Evolutionary conservation across 2,113 vertebrate species (phyloP).

Genomic region (Syrrhaptes paradoxus): DNA sequence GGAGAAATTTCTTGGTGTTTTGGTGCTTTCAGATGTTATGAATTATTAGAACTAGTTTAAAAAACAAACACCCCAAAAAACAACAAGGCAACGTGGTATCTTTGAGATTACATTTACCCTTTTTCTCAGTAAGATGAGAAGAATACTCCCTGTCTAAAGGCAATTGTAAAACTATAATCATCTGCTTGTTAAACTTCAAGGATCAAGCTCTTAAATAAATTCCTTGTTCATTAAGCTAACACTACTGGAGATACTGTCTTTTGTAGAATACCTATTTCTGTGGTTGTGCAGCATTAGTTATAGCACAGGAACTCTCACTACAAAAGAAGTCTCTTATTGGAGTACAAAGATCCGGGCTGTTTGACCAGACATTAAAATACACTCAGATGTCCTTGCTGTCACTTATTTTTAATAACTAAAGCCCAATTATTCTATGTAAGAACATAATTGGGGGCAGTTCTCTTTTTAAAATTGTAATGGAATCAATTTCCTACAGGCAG

Average conservation of each 20-base stretch:
- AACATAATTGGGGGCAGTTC: not conserved
- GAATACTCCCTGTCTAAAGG: not conserved
- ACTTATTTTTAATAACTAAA: not conserved
- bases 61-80: not conserved
- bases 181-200: not conserved
- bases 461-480: not conserved
- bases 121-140: not conserved
- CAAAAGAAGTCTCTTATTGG: not conserved
- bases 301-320: not conserved
- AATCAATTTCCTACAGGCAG: slow-evolving; percentile 17
- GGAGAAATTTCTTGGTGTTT: not conserved
- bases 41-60: not conserved
- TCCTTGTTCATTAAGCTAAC: not conserved
- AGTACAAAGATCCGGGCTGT: not conserved
- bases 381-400: not conserved
- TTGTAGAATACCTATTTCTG: not conserved
- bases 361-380: not conserved
- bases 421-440: not conserved
- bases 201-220: not conserved
- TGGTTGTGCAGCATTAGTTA: not conserved
- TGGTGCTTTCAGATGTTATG: not conserved
- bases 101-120: not conserved
- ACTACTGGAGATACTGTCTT: not conserved
- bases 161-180: not conserved
- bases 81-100: not conserved